Base-by-base conservation (phyloP, 1,140 invertebrate genomes). In the Drosophila lowei region DNA sequence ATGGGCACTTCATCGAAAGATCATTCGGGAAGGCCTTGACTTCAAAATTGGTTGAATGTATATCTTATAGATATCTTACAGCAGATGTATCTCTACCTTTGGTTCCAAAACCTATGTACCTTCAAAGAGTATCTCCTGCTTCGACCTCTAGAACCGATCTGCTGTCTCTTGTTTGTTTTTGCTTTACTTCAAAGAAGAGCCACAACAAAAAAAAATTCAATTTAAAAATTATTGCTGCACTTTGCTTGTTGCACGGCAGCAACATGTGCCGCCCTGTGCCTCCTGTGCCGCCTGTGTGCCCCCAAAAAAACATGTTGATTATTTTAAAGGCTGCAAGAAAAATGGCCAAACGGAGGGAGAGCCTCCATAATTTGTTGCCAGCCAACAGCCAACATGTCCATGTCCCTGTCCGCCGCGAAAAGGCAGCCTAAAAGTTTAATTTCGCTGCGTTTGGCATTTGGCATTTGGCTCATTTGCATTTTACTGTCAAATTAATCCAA, bases 401-500 rank as follows among this genome's bases (percentile, higher is more conserved):
- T 44, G 61, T 48, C 55, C 64, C 9, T 59, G 52, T 66, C 46
- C 41, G 13, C 15, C 15, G 68, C 8, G 30, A 30, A 30, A 9
- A 30, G 41, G 47, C 58, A 49, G 64, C 57, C 56, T 65, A 74
- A 78, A 78, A 83, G 61, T 88, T 86, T 72, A 80, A 86, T 72
- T 72, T 79, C 77, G 72, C 62, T 21, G 80, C 80, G 77, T 84
- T 84, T 79, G 73, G 78, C 79, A 80, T 71, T 84, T 72, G 85
- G 68, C 85, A 80, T 71, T 84, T 72, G 85, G 68, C 85, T 84
- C 84, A 88, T 88, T 89, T 89, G 86, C 86, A 89, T 89, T 89
- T 89, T 90, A 90, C 86, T 89, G 86, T 89, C 86, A 89, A 89
- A 89, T 89, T 89, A 89, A 89, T 89, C 86, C 86, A 89, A 90